Conservation (phyloP, 2,888 invertebrate genomes). For the Brachylomia viminalis region DNA sequence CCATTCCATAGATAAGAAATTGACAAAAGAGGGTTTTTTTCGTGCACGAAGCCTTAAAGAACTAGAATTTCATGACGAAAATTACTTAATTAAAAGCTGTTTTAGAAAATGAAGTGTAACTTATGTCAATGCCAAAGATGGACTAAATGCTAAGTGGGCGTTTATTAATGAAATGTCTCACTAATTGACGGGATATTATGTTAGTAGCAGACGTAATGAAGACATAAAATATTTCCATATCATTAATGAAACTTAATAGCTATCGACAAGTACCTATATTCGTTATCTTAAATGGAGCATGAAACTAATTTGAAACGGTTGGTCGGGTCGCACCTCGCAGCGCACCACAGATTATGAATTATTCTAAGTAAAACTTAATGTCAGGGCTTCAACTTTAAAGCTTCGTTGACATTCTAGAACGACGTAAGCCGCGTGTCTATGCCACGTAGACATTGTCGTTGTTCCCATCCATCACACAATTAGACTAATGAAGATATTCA, state of each 20-base stretch:
- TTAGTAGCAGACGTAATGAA: conserved; percentile 38
- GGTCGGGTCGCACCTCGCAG: conserved; percentile 36
- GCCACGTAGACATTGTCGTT: background rate
- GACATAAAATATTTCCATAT: conserved; percentile 53
- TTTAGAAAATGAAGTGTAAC: conserved; percentile 10
- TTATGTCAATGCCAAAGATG: conserved; percentile 26
- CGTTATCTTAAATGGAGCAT: conserved; percentile 62
- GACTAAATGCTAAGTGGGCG: conserved; percentile 34
- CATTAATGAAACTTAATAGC: conserved; percentile 57
- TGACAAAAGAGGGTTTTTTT: too few relatives aligned
- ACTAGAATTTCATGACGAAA: conserved; percentile 1
- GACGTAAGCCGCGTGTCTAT: background rate
- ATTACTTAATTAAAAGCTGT: conserved; percentile 3
- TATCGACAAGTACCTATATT: conserved; percentile 57
- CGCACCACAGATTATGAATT: conserved; percentile 41
- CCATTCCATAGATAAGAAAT: too few relatives aligned
- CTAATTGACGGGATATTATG: conserved; percentile 41
- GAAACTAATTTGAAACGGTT: conserved; percentile 62
- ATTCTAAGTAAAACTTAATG: conserved; percentile 45
- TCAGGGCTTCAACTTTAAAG: background rate
- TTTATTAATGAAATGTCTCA: conserved; percentile 33
- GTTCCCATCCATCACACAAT: background rate
- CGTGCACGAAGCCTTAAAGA: too few relatives aligned
- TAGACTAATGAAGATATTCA: background rate
- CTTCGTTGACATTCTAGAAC: background rate